Base-by-base conservation (phyloP, 2,113 vertebrate species). In the Microcebus tavaratra region DNA sequence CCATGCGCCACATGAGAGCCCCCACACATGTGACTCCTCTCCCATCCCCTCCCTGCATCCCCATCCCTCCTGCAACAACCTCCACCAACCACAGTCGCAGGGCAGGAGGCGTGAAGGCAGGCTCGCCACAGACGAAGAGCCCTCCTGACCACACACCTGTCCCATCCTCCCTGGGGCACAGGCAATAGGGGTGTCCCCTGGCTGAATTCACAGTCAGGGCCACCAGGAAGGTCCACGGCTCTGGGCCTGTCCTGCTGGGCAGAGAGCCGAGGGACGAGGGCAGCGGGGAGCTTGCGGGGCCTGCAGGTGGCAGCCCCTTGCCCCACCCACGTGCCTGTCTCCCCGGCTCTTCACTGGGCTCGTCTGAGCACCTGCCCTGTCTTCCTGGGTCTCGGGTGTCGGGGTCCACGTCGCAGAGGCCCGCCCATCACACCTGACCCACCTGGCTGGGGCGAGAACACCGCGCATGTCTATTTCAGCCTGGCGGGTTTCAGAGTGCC, bases 401-500 rank as follows among this genome's bases (percentile, higher is more conserved):
- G 11, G 68, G 6, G 4, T 21, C 59, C 61, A 9, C 85, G 27
- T 88, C 61, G 50, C 92, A 39, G 0, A 85, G 45, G 2, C 78
- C 55, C 45, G 10, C 21, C 70, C 34, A 53, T 39, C 85, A 89
- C 53, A 36, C 93, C 89, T 27, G 15, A 53, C 9, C 79, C 78
- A 73, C 73, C 45, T 29, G 50, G 61, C 76, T 15, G 12, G 15
- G 12, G n/a, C 3, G 34, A 76, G 61, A 3, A 34, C 20, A 7
- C 23, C 2, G 7, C 3, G 0, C 0, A 25, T 68, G 6, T 0
- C 3, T 39, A 94, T 91, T 90, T 97, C 98, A 57, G 91, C 36
- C 55, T 89, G 84, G 97, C 94, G 93, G 96, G 93, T 89, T 21
- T 92, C 25, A 59, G 91, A 96, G 95, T 67, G 90, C 93, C 96